phyloP scores from a whole-genome alignment of 1,140 invertebrate genomes.

The Neocloeon triangulifer region DNA sequence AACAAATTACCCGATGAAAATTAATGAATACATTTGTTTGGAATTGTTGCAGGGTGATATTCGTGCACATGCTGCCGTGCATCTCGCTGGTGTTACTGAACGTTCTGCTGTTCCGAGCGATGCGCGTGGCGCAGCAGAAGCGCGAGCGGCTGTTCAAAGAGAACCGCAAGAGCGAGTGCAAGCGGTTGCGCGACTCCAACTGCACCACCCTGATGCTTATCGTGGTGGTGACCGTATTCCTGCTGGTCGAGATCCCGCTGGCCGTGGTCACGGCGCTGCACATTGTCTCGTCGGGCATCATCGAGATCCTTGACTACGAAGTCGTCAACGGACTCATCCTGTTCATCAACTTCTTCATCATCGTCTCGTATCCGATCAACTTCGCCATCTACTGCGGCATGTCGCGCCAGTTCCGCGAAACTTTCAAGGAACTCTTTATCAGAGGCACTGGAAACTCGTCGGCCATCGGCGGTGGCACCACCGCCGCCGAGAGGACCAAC shows the following conservation, averaged over 20 bases:
- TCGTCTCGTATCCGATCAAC: conserved; percentile 77
- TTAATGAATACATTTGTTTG: too few relatives aligned
- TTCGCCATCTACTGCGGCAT: conserved; percentile 93
- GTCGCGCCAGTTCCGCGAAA: conserved; percentile 80
- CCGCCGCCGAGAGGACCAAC: conserved; percentile 1
- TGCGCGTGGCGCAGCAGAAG: conserved; percentile 58
- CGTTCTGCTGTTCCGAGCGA: conserved; percentile 59
- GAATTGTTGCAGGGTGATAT: conserved; percentile 72
- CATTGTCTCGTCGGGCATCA: conserved; percentile 45
- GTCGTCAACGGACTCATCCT: conserved; percentile 64
- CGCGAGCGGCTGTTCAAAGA: conserved; percentile 61
- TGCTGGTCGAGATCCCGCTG: conserved; percentile 75
- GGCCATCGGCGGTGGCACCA: conserved; percentile 1
- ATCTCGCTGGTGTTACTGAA: conserved; percentile 73
- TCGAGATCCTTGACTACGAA: conserved; percentile 49
- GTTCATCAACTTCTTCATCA: conserved; percentile 77
- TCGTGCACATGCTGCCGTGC: conserved; percentile 77
- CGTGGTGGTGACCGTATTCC: conserved; percentile 79
- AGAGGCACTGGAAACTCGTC: conserved; percentile 22
- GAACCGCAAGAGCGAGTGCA: conserved; percentile 63
- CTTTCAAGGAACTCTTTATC: conserved; percentile 74
- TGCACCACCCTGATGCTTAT: conserved; percentile 88
- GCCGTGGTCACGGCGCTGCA: conserved; percentile 69
- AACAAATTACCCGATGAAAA: too few relatives aligned
- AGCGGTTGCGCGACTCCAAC: conserved; percentile 62